These are phyloP conservation scores for Setipinna tenuifilis DNA, from an alignment of 2,797 vertebrate genomes.

Conservation along the genomic window DNA sequence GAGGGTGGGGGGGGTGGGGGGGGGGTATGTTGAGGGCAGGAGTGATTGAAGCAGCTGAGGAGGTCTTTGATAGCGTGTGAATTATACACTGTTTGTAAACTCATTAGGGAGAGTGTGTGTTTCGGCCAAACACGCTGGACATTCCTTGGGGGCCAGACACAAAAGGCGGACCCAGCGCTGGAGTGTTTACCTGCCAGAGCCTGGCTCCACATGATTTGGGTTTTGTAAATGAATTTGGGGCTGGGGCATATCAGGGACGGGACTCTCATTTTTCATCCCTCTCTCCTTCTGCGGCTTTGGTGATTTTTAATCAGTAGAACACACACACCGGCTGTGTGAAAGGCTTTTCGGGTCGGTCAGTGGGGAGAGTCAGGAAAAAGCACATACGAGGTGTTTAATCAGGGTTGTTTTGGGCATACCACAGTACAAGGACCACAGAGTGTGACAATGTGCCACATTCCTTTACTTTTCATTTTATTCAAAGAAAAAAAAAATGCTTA, in stretches of 20 bases:
- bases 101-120: constrained; percentile 68
- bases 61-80: constrained; percentile 73
- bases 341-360: not conserved
- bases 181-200: constrained; percentile 43
- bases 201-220: constrained; percentile 46
- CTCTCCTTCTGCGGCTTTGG: not conserved
- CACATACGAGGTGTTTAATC: not conserved
- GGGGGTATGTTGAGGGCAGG: not conserved
- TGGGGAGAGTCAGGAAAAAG: not conserved
- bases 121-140: constrained; percentile 72
- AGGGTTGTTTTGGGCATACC: constrained; percentile 5
- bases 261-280: constrained; percentile 1
- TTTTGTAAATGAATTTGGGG: constrained; percentile 10
- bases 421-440: not conserved
- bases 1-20: constrained; percentile 53
- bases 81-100: constrained; percentile 68
- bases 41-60: constrained; percentile 27
- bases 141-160: constrained; percentile 62
- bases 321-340: constrained; percentile 12
- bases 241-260: constrained; percentile 3
- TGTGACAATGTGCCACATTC: constrained; percentile 13
- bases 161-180: constrained; percentile 59
- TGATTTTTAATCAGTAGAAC: constrained; percentile 5
- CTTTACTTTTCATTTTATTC: not conserved
- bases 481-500: not conserved